Percentiles rank a stretch among this genome's conserved stretches.
Conservation (phyloP, 23 tunicate species). For the Styela plicata region DNA sequence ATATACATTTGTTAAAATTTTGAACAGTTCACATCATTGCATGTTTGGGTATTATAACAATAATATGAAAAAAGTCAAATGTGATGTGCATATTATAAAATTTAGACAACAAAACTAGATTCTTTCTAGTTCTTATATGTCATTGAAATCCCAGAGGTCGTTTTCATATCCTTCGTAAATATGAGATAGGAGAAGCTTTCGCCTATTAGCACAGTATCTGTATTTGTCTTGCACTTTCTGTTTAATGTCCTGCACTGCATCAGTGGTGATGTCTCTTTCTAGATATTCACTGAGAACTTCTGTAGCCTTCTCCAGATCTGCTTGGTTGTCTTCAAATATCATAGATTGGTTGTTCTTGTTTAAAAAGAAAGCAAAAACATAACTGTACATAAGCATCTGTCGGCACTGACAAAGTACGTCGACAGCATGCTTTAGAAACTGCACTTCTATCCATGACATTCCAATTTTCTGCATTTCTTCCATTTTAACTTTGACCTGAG, state of each 20-base stretch:
- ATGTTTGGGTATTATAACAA: too few species aligned
- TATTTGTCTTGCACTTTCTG: conserved; percentile 95
- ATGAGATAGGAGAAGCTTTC: conserved; percentile 62
- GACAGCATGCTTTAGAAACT: conserved; percentile 81
- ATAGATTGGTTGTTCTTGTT: conserved; percentile 76
- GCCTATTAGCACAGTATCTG: conserved; percentile 84
- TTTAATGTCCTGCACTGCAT: conserved; percentile 72
- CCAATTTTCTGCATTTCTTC: conserved; percentile 78
- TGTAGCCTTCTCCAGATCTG: conserved; percentile 85
- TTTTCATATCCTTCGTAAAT: conserved; percentile 94
- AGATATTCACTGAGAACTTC: conserved; percentile 83
- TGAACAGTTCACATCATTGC: too few species aligned
- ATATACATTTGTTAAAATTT: too few species aligned
- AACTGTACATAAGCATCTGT: conserved; percentile 95
- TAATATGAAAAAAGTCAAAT: too few species aligned
- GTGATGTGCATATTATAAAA: background rate
- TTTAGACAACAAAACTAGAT: background rate
- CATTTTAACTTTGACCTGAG: conserved; percentile 80
- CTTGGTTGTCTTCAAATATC: conserved; percentile 95
- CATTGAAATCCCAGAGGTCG: conserved; percentile 80
- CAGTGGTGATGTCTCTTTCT: conserved; percentile 91
- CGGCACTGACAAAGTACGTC: conserved; percentile 84
- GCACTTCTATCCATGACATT: conserved; percentile 98
- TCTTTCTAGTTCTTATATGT: too few species aligned
- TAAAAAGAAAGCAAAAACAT: conserved; percentile 95